Evolutionary conservation across 2,888 invertebrate genomes (phyloP).

Genomic region (Lottia gigantea): DNA sequence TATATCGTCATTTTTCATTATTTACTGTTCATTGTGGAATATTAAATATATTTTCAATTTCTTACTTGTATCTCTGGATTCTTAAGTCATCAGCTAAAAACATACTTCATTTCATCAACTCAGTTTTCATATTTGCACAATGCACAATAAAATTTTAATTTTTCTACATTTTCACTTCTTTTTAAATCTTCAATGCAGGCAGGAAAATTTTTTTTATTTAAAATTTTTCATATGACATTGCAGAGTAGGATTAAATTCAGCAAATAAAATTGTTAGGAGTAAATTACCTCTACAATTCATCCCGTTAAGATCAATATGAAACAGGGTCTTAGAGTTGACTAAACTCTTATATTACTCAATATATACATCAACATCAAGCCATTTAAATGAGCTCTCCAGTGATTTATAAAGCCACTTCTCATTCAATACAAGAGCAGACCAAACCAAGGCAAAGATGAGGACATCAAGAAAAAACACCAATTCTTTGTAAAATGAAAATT

Average conservation of each 20-base stretch:
- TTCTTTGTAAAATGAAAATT: background rate
- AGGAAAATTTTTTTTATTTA: too few relatives aligned
- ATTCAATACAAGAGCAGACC: constrained; percentile 7
- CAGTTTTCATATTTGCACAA: too few relatives aligned
- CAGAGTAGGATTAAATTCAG: too few relatives aligned
- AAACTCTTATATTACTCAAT: background rate
- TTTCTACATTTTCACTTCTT: too few relatives aligned
- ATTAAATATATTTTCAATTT: too few relatives aligned
- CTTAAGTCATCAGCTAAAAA: too few relatives aligned
- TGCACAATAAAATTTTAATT: too few relatives aligned
- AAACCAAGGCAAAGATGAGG: constrained; percentile 4
- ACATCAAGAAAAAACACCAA: constrained; percentile 6
- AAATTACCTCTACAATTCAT: constrained; percentile 6
- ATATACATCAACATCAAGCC: constrained; percentile 4
- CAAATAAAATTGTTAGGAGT: background rate
- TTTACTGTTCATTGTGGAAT: too few relatives aligned
- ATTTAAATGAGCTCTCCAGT: background rate
- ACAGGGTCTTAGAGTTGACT: background rate
- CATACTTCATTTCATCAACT: too few relatives aligned
- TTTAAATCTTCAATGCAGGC: too few relatives aligned
- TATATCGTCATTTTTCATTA: background rate
- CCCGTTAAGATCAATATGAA: background rate
- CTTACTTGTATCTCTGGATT: too few relatives aligned
- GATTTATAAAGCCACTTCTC: constrained; percentile 4
- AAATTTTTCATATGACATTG: too few relatives aligned